phyloP scores from a whole-genome alignment of 2,797 vertebrate genomes.

The Lepus oiostolus region DNA sequence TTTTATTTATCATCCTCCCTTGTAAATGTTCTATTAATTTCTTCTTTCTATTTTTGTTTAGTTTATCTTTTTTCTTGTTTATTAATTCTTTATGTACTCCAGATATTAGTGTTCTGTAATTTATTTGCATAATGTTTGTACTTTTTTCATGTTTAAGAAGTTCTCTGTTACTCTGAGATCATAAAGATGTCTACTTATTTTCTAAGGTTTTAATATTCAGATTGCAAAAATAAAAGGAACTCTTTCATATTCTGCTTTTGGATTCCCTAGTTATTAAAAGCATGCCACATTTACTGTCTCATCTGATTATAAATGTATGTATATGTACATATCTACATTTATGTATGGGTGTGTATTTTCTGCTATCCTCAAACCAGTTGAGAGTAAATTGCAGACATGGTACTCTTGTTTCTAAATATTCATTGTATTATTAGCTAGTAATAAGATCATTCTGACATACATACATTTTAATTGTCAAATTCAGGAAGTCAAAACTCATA shows the following conservation, averaged over 20 bases:
- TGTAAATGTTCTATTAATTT: constrained; percentile 8
- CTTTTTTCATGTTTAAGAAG: constrained; percentile 30
- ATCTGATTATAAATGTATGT: not conserved
- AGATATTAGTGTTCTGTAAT: not conserved
- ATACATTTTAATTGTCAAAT: not conserved
- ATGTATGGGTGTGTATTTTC: not conserved
- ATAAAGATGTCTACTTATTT: too few species aligned
- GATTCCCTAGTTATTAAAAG: not conserved
- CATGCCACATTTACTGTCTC: not conserved
- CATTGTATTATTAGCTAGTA: not conserved
- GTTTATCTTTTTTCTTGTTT: constrained; percentile 34
- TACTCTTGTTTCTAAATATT: constrained; percentile 13
- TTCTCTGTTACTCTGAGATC: not conserved
- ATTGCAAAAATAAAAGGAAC: constrained; percentile 31
- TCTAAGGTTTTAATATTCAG: not conserved
- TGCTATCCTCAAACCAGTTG: not conserved
- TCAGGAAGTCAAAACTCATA: not conserved
- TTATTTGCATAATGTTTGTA: constrained; percentile 28
- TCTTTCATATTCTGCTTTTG: not conserved
- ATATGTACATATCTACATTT: not conserved
- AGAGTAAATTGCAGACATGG: constrained; percentile 17
- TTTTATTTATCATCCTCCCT: constrained; percentile 21
- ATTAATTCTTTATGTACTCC: constrained; percentile 9
- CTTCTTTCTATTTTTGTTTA: constrained; percentile 4
- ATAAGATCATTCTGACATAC: not conserved